These are phyloP conservation scores for Mesitornis unicolor DNA, from an alignment of 2,113 vertebrate genomes.

Conservation along the genomic window DNA sequence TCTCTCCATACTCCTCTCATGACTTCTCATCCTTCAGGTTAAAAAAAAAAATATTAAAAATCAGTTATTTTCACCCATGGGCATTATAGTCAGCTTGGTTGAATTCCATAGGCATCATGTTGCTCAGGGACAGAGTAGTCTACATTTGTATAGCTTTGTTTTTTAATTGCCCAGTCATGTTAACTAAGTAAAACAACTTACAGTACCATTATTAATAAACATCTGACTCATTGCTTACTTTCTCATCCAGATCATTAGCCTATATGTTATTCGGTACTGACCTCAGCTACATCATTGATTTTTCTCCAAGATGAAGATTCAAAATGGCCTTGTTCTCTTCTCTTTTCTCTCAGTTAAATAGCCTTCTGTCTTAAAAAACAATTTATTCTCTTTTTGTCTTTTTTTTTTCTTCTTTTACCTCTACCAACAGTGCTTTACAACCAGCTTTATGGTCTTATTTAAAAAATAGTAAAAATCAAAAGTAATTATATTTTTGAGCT, in stretches of 20 bases:
- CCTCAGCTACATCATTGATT: neutral
- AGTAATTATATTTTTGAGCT: neutral
- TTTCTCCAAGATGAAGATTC: neutral
- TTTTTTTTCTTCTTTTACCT: no score
- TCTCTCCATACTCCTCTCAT: neutral
- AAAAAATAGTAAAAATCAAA: neutral
- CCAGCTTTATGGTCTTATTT: neutral
- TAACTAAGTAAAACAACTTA: slow-evolving; percentile 11
- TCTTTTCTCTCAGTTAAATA: neutral
- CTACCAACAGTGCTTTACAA: neutral
- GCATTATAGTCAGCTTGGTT: neutral
- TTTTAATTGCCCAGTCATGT: neutral
- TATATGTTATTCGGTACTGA: neutral
- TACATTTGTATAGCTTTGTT: neutral
- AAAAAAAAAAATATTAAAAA: neutral
- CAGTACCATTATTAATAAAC: neutral
- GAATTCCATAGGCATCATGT: neutral
- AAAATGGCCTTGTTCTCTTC: neutral
- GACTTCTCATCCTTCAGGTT: neutral
- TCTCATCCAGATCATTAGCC: neutral
- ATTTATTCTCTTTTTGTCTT: neutral
- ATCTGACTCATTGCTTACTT: neutral
- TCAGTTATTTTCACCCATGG: neutral
- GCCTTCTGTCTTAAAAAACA: neutral
- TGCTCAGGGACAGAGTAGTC: neutral